Base-by-base conservation (phyloP, 92 coral and sea anemone genomes). In the Epizoanthus stellaris region DNA sequence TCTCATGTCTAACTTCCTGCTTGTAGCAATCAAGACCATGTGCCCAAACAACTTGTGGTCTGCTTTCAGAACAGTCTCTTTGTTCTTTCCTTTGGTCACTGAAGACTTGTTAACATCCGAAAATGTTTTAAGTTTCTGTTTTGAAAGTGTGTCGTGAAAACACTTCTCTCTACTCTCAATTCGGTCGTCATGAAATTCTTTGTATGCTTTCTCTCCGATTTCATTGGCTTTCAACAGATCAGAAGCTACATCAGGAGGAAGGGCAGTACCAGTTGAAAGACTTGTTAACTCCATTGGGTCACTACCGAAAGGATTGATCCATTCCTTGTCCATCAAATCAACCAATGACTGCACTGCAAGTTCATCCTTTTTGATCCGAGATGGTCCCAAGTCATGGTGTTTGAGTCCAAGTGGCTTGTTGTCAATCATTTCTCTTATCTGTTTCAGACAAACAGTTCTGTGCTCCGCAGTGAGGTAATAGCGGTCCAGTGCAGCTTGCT, bases 21-120 rank as follows among this genome's bases (percentile, higher is more conserved):
- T 85, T 85, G 71, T 77, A 58, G 91, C 91, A 72, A 88, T 91
- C 36, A 91, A 47, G 88, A 88, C 67, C 87, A 89, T 89, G 64
- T 84, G 88, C 15, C 91, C 92, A 87, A 92, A 92, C 80, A 92
- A 80, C 68, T 67, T 77, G 73, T 87, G 86, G 80, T 90, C 90
- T 45, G 90, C 90, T 87, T 83, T 90, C 20, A 87, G 82, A 57
- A 90, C 77, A 39, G 82, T 71, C 71, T 90, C 86, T 61, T 87
- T 82, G 69, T 77, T 77, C 60, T 89, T 80, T 40, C 82, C 59
- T 87, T 90, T 87, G 45, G 85, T 80, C 77, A 85, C 81, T 80
- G 74, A 70, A 5, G 62, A 68, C 67, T 85, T 81, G 4, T 87
- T 72, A 8, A 87, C 63, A 20, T 62, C 58, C 3, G 82, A 58